Conservation (phyloP, 2,888 invertebrate genomes). For the Hermodice carunculata region DNA sequence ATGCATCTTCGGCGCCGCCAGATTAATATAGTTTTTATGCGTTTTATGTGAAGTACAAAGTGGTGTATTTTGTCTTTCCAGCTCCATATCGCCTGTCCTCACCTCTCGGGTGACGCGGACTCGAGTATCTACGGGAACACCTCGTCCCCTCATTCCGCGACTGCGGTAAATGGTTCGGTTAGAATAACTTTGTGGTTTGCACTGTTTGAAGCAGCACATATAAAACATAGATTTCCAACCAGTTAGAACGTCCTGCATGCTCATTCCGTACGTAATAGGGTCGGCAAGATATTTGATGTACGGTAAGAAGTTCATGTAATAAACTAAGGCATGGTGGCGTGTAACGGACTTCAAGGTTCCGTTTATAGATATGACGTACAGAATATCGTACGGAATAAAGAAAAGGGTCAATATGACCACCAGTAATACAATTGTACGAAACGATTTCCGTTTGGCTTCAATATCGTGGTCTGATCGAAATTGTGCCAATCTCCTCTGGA, state of each 20-base stretch:
- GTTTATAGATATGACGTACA: conserved; percentile 31
- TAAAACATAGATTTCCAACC: conserved; percentile 11
- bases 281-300: conserved; percentile 41
- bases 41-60: no score
- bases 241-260: conserved; percentile 26
- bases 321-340: conserved; percentile 26
- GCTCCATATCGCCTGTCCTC: no score
- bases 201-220: no score
- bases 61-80: no score
- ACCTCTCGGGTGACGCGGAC: no score
- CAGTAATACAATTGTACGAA: conserved; percentile 38
- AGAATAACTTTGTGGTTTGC: no score
- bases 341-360: no score
- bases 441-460: conserved; percentile 30
- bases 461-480: conserved; percentile 38
- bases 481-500: conserved; percentile 33
- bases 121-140: no score
- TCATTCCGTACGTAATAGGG: conserved; percentile 39
- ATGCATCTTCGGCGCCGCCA: no score
- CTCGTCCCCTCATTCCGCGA: no score
- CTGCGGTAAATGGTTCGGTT: no score
- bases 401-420: conserved; percentile 26
- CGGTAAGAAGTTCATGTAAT: conserved; percentile 39
- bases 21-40: no score
- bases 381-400: conserved; percentile 32